phyloP scores from a whole-genome alignment of 2,888 invertebrate species.

The Abscondita cerata region DNA sequence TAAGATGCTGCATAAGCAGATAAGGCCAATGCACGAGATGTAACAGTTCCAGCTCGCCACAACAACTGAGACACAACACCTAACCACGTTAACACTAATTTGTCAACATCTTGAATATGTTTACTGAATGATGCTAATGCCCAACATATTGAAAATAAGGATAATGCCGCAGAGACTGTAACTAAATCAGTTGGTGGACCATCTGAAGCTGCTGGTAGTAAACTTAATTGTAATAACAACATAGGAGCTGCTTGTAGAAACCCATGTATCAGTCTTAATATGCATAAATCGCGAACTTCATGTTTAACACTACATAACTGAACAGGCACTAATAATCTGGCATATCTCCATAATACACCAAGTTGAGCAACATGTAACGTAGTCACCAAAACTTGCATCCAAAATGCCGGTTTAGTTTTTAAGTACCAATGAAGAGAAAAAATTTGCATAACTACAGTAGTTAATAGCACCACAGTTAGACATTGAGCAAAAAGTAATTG shows the following conservation, averaged over 20 bases:
- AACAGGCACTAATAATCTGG: conserved; percentile 83
- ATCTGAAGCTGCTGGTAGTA: conserved; percentile 59
- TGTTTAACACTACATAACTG: conserved; percentile 83
- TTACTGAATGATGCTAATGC: conserved; percentile 90
- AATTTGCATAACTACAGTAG: conserved; percentile 78
- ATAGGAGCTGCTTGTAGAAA: conserved; percentile 90
- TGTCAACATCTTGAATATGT: conserved; percentile 85
- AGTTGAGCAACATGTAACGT: conserved; percentile 72
- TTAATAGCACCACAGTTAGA: conserved; percentile 73
- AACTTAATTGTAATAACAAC: conserved; percentile 80
- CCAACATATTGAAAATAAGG: conserved; percentile 89
- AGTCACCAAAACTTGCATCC: conserved; percentile 63
- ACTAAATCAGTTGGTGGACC: conserved; percentile 76
- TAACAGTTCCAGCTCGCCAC: conserved; percentile 85
- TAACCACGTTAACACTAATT: conserved; percentile 67
- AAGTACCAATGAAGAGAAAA: conserved; percentile 79
- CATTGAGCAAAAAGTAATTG: conserved; percentile 72
- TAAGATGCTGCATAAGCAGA: conserved; percentile 76
- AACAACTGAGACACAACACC: conserved; percentile 66
- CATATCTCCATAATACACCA: conserved; percentile 82
- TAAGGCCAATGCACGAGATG: conserved; percentile 80
- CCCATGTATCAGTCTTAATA: conserved; percentile 84
- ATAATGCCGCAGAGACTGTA: conserved; percentile 80
- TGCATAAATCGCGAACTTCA: conserved; percentile 77
- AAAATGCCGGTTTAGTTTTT: conserved; percentile 59